phyloP scores from a whole-genome alignment of 2,797 vertebrate genomes.

The Acridotheres tristis region DNA sequence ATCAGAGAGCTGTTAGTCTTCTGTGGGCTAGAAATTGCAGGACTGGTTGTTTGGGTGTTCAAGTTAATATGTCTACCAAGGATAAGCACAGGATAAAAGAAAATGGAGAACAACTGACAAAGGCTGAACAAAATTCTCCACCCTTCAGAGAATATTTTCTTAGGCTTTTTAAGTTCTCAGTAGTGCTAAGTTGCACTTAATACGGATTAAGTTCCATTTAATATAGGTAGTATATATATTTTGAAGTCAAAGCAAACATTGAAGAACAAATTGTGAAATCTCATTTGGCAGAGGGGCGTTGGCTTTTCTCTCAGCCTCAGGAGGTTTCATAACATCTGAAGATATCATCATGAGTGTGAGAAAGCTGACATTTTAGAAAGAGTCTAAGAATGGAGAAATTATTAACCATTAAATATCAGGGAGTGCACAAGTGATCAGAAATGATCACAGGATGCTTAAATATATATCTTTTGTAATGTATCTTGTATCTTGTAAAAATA shows the following conservation, averaged over 20 bases:
- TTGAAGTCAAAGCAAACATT: constrained; percentile 63
- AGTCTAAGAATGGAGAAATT: background rate
- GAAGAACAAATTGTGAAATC: constrained; percentile 78
- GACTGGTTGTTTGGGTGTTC: background rate
- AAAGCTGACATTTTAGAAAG: constrained; percentile 66
- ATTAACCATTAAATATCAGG: constrained; percentile 35
- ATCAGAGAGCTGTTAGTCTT: background rate
- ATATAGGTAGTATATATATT: constrained; percentile 44
- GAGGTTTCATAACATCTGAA: constrained; percentile 74
- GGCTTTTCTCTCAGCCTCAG: constrained; percentile 51
- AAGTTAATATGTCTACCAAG: constrained; percentile 5
- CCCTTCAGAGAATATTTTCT: constrained; percentile 56
- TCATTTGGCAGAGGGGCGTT: constrained; percentile 54
- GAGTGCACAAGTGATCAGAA: background rate
- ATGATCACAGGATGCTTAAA: background rate
- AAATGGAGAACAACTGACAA: constrained; percentile 23
- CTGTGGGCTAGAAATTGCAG: background rate
- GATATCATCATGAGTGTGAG: constrained; percentile 63
- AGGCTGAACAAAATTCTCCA: constrained; percentile 10
- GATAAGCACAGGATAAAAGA: constrained; percentile 41
- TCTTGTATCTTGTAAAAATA: background rate
- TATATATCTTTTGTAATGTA: background rate
- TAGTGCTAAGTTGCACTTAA: constrained; percentile 38
- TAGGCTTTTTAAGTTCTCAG: constrained; percentile 21
- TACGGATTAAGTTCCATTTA: background rate